Evolutionary conservation across 2,888 invertebrate genomes (phyloP).

Genomic region (Creontiades dilutus): DNA sequence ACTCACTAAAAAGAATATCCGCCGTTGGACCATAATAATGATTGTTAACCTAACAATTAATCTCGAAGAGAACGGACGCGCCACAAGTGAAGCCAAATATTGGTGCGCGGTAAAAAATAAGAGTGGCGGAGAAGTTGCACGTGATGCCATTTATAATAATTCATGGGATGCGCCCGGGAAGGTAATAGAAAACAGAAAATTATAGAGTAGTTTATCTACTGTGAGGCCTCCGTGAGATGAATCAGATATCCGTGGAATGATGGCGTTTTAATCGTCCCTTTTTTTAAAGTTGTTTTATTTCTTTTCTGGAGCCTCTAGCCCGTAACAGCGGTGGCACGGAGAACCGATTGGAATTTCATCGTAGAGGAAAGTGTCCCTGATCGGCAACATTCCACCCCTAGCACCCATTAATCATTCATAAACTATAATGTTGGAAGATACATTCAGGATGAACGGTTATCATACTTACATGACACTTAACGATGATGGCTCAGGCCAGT

Average conservation of each 20-base stretch:
- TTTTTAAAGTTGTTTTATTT: conserved; percentile 18
- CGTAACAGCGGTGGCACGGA: conserved; percentile 33
- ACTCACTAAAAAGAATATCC: background rate
- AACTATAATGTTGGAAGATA: background rate
- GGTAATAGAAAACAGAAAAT: conserved; percentile 62
- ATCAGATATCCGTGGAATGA: conserved; percentile 42
- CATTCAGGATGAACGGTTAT: too few relatives aligned
- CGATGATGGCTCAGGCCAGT: too few relatives aligned
- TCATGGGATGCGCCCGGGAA: conserved; percentile 46
- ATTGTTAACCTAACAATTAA: conserved; percentile 45
- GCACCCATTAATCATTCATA: conserved; percentile 35
- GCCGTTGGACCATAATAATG: background rate
- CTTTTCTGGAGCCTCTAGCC: background rate
- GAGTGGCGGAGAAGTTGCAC: conserved; percentile 1
- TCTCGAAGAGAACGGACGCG: background rate
- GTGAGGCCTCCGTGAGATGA: conserved; percentile 59
- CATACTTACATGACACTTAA: too few relatives aligned
- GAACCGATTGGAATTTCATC: conserved; percentile 29
- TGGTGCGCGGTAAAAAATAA: background rate
- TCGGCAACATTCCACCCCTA: background rate
- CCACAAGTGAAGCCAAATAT: conserved; percentile 2
- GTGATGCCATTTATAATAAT: conserved; percentile 63
- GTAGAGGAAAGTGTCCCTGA: conserved; percentile 3
- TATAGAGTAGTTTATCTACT: conserved; percentile 62
- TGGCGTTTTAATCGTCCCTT: conserved; percentile 45